Evolutionary conservation across 2,113 vertebrate species (phyloP), one percentile per base, ranked within the genome.

Genomic region (Colistium nudipinnis): DNA sequence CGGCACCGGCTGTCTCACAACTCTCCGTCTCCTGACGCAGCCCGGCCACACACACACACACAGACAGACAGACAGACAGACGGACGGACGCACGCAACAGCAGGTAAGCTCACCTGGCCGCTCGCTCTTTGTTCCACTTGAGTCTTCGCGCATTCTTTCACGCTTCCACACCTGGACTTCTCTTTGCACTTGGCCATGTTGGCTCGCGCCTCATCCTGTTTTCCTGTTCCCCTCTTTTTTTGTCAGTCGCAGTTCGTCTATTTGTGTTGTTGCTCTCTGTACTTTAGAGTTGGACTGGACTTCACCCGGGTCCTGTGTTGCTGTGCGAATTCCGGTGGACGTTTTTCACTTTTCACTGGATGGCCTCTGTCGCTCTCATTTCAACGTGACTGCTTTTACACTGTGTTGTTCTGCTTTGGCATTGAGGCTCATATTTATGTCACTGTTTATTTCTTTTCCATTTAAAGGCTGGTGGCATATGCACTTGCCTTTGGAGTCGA

Each of bases 41-140:
- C 20, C 0, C 44, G 17, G 49, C 30, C 10, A n/a, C n/a, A n/a
- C n/a, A n/a, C n/a, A n/a, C n/a, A n/a, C n/a, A n/a, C n/a, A n/a
- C n/a, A n/a, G n/a, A n/a, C n/a, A n/a, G n/a, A n/a, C n/a, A n/a
- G n/a, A n/a, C n/a, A n/a, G n/a, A n/a, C n/a, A n/a, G n/a, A 28
- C 13, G 38, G 38, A 39, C 33, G 33, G 33, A 35, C 33, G 44
- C 17, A n/a, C n/a, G n/a, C n/a, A n/a, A n/a, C n/a, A n/a, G 2
- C 78, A 88, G 89, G 87, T 90, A 84, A 72, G 44, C 61, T 10
- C 60, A 69, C 81, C 79, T 84, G 63, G 24, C 0, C 11, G 0
- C 6, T 5, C 28, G 14, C 2, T 53, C 17, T 9, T 8, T n/a
- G n/a, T n/a, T n/a, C n/a, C n/a, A n/a, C n/a, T n/a, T n/a, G 30